Evolutionary conservation across 2,113 vertebrate species (phyloP), one percentile per base, ranked within the genome.

Genomic region (Nothocercus julius): DNA sequence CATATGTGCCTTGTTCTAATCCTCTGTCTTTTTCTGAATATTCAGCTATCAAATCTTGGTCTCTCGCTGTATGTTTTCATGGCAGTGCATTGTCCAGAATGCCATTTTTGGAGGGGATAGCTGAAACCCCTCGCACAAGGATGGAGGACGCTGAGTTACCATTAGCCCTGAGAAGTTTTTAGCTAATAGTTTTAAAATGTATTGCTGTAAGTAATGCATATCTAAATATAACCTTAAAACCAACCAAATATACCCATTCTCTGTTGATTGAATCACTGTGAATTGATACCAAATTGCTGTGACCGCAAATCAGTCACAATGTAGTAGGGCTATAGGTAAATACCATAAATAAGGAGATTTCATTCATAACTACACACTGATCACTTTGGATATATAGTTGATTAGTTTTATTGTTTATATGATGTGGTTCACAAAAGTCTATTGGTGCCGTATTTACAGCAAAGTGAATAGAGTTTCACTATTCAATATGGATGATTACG

Each of bases 1-100:
- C 28, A 7, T 32, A 18, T 87, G 68, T 92, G 66, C 21, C 80
- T 95, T 95, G 69, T 89, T 86, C 85, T 94, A 89, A 93, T 88
- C 82, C 78, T 95, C 24, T 89, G 19, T n/a, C 62, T 82, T 4
- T 86, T 94, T 94, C 88, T 67, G 86, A 83, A 90, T 73, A 73
- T 85, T 94, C 76, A 84, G 3, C 85, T 91, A 15, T 77, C 49
- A 92, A 67, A 69, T 36, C 40, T 62, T 73, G 30, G 44, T 69
- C 58, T 82, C 92, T 18, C 64, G 17, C 45, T 78, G 0, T 83
- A 88, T 85, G 24, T 82, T 93, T 96, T 95, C 69, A 36, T 40
- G 54, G 21, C 16, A 49, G 0, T 19, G 9, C 83, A 17, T 89
- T 77, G 36, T 85, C 54, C 61, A 42, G 36, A 34, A n/a, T 87